These are phyloP conservation scores for Epinotia bilunana DNA, from an alignment of 2,888 invertebrate species.

Conservation along the genomic window DNA sequence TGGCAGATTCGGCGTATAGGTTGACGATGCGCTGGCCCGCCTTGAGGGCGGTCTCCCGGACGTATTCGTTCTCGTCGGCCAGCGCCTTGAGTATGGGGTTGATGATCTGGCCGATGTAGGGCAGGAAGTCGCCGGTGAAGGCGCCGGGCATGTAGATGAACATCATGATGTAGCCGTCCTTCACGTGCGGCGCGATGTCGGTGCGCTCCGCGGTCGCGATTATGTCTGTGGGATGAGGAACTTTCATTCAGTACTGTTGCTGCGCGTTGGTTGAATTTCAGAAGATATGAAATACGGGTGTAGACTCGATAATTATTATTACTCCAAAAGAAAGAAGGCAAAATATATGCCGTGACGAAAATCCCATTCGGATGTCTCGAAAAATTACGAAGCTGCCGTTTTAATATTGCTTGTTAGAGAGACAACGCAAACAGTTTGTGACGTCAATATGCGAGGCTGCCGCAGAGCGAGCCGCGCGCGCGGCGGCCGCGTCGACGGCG, in stretches of 20 bases:
- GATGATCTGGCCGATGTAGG: constrained; percentile 98
- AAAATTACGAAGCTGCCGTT: no score
- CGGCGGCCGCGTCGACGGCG: no score
- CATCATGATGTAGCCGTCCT: constrained; percentile 99
- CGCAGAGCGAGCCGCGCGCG: no score
- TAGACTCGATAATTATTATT: no score
- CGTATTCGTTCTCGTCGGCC: constrained; percentile 99
- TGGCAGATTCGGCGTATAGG: constrained; percentile 97
- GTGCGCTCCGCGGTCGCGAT: constrained; percentile 96
- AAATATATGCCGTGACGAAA: no score
- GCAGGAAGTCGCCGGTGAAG: constrained; percentile 97
- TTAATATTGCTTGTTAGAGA: no score
- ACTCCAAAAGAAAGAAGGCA: no score
- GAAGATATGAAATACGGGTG: no score
- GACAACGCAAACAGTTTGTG: no score
- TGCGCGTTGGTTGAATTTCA: no score
- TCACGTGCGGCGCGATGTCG: constrained; percentile 97
- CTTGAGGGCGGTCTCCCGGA: constrained; percentile 97
- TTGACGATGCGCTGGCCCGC: constrained; percentile 99
- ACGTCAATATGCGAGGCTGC: no score
- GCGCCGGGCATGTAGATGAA: constrained; percentile 99
- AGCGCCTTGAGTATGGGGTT: constrained; percentile 98
- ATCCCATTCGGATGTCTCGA: no score
- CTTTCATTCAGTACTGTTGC: neutral
- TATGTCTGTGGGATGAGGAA: constrained; percentile 85